Base-by-base conservation (phyloP, 2,888 invertebrate species). In the Meliscaeva auricollis region DNA sequence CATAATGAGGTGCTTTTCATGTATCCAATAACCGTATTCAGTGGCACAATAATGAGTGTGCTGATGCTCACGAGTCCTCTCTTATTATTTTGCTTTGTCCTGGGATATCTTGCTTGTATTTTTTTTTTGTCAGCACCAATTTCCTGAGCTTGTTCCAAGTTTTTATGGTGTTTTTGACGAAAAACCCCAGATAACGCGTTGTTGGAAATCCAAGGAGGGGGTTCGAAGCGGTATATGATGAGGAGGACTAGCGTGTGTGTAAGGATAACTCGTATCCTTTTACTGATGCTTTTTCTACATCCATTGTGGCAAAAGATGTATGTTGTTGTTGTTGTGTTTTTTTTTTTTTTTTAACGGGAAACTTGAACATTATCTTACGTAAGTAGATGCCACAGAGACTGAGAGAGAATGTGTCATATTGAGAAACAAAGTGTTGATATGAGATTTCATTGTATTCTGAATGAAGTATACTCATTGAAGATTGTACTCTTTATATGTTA, bases 131-230 rank as follows among this genome's bases (percentile, higher is more conserved):
- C 46, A 56, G 69, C 64, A 35, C 64, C 73, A 83, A 79, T 83
- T 83, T 83, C 79, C 83, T 44, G 83, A 83, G 79, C 74, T 83
- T 83, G 83, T 83, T 66, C 66, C 66, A 66, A 83, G 83, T 83
- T 83, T 35, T 83, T 83, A 78, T 83, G 26, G 62, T 64, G 17
- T 69, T 74, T 83, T 74, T 83, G 79, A 83, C 68, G 79, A 79
- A 64, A 70, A 78, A 73, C 26, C 48, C 26, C 48, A 48, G 20
- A 73, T n/a, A 74, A 50, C 50, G 17, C 15, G 26, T 30, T 64
- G 46, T 11, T 13, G 2, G n/a, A n/a, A 30, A n/a, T 5, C 30
- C 15, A 62, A 15, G 56, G 54, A 46, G 41, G n/a, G n/a, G n/a
- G n/a, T n/a, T n/a, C n/a, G n/a, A n/a, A n/a, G 38, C 9, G 11